Base-by-base conservation (phyloP, 2,113 vertebrate genomes). In the Tragulus kanchil region DNA sequence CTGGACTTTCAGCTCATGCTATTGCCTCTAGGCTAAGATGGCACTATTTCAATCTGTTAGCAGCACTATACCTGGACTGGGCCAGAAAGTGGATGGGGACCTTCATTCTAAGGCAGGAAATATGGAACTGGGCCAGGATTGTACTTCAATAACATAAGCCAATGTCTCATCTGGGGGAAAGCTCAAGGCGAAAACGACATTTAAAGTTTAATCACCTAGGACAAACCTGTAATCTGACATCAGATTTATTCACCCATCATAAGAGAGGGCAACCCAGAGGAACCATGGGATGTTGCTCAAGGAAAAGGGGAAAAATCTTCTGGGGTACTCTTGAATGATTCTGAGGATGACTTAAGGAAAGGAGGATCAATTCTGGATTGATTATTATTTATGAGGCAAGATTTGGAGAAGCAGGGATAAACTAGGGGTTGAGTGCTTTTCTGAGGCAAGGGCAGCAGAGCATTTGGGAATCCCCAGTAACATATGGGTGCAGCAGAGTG, bases 61-160 rank as follows among this genome's bases (percentile, higher is more conserved):
- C 36, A 81, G 21, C 73, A 77, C 48, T 48, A 77, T 42, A 69
- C 15, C 59, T 90, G 36, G 50, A 23, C 56, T 96, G 82, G 67
- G 19, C 19, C 59, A 87, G 69, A 73, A 83, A 87, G 28, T 4
- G 23, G 28, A 16, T 54, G 8, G 42, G 23, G 48, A 14, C 4
- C 31, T 96, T 90, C 67, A 90, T 79, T 87, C 56, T 93, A 95
- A 87, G 82, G 82, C 42, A 90, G 31, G 15, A 96, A 89, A 93
- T 56, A 69, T 5, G 28, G 56, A 73, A 93, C 67, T 84, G 67
- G 25, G 28, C 45, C 50, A 92, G 31, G 13, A 23, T 89, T 82
- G 54, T 94, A 93, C 16, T 65, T 89, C 36, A 61, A 78, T 45
- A 25, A 81, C 89, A 77, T 54, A 31, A 6, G 23, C 73, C 62